Evolutionary conservation across 2,888 invertebrate genomes (phyloP).

Genomic region (Thecocarcelia acutangulata): DNA sequence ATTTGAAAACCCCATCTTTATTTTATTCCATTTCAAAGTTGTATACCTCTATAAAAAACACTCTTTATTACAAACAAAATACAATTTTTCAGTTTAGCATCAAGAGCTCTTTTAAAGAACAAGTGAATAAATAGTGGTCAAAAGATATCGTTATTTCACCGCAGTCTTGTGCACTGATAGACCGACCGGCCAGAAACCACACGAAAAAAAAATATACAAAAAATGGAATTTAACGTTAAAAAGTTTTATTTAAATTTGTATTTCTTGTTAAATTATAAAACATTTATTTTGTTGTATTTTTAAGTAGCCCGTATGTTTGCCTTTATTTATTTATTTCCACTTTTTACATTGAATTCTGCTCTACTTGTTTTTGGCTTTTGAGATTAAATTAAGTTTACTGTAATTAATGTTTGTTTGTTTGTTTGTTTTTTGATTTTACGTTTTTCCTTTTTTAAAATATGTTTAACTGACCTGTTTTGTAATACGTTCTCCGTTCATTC

Average conservation of each 20-base stretch:
- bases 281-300: neutral
- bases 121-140: neutral
- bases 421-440: no score
- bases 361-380: slow-evolving; percentile 40
- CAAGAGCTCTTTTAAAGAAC: neutral
- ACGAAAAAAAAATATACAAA: no score
- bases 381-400: slow-evolving; percentile 55
- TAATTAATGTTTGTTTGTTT: slow-evolving; percentile 41
- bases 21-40: no score
- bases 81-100: neutral
- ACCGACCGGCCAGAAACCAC: no score
- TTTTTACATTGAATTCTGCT: slow-evolving; percentile 20
- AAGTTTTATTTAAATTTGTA: no score
- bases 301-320: neutral
- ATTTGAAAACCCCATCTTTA: no score
- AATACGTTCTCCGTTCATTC: slow-evolving; percentile 10
- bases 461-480: slow-evolving; percentile 51
- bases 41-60: no score
- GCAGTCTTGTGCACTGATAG: neutral
- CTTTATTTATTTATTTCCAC: neutral
- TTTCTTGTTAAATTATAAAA: no score
- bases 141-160: neutral
- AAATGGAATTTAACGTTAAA: neutral
- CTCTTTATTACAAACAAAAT: no score
- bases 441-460: neutral